These are phyloP conservation scores for Loripinus fragilis DNA, from an alignment of 2,888 invertebrate species.

Conservation along the genomic window DNA sequence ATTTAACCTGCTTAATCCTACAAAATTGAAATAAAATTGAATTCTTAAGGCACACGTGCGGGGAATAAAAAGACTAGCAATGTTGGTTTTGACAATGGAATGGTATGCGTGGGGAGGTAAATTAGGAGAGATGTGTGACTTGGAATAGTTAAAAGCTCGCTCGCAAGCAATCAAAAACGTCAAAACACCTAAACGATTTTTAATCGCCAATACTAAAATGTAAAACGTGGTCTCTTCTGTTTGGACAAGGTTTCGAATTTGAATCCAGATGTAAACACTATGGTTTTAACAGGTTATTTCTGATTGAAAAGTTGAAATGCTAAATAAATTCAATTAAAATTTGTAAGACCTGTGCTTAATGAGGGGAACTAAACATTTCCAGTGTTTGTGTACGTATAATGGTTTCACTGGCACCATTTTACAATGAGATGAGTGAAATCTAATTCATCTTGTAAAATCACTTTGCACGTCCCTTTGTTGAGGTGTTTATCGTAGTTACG, in stretches of 20 bases:
- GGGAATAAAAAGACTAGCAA: slow-evolving; percentile 41
- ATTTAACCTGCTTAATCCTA: slow-evolving; percentile 49
- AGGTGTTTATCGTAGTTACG: no score
- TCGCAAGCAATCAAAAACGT: slow-evolving; percentile 12
- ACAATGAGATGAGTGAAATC: not conserved
- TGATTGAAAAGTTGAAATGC: not conserved
- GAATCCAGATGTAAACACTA: slow-evolving; percentile 6
- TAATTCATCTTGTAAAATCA: not conserved
- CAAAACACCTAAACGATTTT: slow-evolving; percentile 11
- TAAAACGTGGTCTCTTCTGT: slow-evolving; percentile 14
- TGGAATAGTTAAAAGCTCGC: slow-evolving; percentile 11
- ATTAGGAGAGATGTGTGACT: slow-evolving; percentile 15
- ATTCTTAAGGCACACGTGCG: slow-evolving; percentile 57
- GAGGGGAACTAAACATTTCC: not conserved
- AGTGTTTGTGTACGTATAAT: not conserved
- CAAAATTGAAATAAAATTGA: slow-evolving; percentile 60
- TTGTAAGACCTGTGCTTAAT: slow-evolving; percentile 13
- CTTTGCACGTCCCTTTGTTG: not conserved
- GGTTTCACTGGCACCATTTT: not conserved
- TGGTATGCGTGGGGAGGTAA: slow-evolving; percentile 20
- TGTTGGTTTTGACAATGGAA: slow-evolving; percentile 12
- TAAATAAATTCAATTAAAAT: slow-evolving; percentile 21
- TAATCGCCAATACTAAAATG: slow-evolving; percentile 9
- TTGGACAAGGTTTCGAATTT: slow-evolving; percentile 1
- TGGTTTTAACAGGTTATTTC: slow-evolving; percentile 6